Evolutionary conservation across 2,797 vertebrate genomes (phyloP).

Genomic region (Sorex maritimensis): DNA sequence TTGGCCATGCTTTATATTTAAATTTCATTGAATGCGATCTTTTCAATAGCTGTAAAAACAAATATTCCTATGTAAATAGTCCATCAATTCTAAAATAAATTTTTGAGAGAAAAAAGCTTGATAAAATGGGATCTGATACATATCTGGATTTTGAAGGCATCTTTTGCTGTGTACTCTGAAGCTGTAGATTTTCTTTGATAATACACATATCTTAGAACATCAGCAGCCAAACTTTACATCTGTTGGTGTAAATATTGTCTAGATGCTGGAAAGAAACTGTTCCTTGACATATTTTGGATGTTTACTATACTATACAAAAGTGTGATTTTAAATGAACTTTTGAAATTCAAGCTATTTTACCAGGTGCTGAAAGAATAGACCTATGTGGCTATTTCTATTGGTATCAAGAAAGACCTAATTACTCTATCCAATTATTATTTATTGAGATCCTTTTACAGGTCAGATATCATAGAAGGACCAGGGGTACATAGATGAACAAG

Average conservation of each 20-base stretch:
- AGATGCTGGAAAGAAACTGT: neutral
- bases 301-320: neutral
- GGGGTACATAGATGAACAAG: constrained; percentile 13
- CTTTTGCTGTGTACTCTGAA: constrained; percentile 15
- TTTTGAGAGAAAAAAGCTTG: constrained; percentile 1
- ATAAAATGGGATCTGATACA: neutral
- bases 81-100: constrained; percentile 52
- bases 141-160: constrained; percentile 51
- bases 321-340: neutral
- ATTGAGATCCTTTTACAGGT: constrained; percentile 2
- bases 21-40: neutral
- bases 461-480: neutral
- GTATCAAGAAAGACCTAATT: constrained; percentile 41
- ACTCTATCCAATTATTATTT: constrained; percentile 35
- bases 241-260: constrained; percentile 38
- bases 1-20: neutral
- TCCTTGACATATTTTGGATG: neutral
- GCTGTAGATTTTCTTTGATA: constrained; percentile 47
- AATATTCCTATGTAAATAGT: neutral
- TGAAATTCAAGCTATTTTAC: constrained; percentile 37
- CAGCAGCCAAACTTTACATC: constrained; percentile 43
- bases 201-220: neutral
- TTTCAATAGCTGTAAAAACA: constrained; percentile 56
- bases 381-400: neutral
- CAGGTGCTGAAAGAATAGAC: constrained; percentile 10